These are phyloP conservation scores for Oncorhynchus gorbuscha DNA, from an alignment of 2,113 vertebrate species.

Conservation along the genomic window DNA sequence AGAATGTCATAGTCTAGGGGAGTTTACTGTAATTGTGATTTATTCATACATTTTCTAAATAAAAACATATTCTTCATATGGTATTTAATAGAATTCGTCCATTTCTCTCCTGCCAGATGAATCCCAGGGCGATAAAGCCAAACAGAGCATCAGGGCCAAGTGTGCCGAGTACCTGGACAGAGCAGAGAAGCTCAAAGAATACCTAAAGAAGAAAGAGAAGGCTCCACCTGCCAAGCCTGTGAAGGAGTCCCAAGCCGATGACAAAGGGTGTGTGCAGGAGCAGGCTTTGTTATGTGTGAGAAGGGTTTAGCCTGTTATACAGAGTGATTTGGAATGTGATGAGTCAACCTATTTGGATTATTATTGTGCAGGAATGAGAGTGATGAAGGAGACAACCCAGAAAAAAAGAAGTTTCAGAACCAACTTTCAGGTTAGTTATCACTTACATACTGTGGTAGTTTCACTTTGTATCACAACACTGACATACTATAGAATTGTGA, in stretches of 20 bases:
- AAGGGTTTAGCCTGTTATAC: neutral
- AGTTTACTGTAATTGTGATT: too few relatives aligned
- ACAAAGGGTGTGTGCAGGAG: conserved; percentile 84
- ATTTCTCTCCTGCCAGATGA: conserved; percentile 80
- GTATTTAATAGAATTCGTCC: neutral
- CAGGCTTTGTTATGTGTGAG: neutral
- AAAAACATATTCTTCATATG: too few relatives aligned
- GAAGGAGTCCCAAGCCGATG: conserved; percentile 88
- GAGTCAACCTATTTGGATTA: neutral
- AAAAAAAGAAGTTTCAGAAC: conserved; percentile 97
- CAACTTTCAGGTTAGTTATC: conserved; percentile 89
- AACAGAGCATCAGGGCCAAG: conserved; percentile 88
- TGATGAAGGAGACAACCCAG: conserved; percentile 91
- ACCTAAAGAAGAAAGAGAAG: conserved; percentile 91
- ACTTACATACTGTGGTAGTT: too few relatives aligned
- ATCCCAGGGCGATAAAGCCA: conserved; percentile 92
- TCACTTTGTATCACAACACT: neutral
- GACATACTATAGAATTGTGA: too few relatives aligned
- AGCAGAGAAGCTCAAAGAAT: conserved; percentile 94
- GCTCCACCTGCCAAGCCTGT: conserved; percentile 84
- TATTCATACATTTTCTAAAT: too few relatives aligned
- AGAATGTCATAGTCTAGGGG: too few relatives aligned
- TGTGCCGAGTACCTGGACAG: conserved; percentile 93
- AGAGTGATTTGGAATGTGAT: conserved; percentile 14
- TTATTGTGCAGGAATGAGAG: conserved; percentile 85